These are phyloP conservation scores for Melanotaenia pygmaea DNA, from an alignment of 2,797 vertebrate genomes.

Conservation along the genomic window DNA sequence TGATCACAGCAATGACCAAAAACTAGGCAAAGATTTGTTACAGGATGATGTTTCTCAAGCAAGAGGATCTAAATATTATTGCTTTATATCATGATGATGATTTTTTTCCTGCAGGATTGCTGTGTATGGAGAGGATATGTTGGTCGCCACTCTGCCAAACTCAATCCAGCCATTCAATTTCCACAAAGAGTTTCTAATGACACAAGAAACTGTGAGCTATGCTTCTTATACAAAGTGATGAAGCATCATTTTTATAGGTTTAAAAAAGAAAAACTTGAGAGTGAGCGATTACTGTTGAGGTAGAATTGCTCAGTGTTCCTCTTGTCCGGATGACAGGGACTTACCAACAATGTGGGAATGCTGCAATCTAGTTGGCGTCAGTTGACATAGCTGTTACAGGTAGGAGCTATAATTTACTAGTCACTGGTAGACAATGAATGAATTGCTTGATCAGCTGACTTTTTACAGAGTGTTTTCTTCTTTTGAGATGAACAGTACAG, in stretches of 20 bases:
- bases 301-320: slow-evolving; percentile 47
- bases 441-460: not conserved
- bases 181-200: slow-evolving; percentile 65
- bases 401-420: slow-evolving; percentile 25
- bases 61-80: not conserved
- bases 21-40: slow-evolving; percentile 57
- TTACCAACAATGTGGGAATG: not conserved
- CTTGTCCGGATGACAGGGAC: slow-evolving; percentile 16
- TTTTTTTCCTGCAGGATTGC: slow-evolving; percentile 68
- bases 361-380: not conserved
- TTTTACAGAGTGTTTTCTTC: not conserved
- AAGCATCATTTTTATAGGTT: not conserved
- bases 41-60: not conserved
- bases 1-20: slow-evolving; percentile 68
- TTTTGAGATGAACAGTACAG: not conserved
- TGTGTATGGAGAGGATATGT: slow-evolving; percentile 72
- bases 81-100: not conserved
- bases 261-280: slow-evolving; percentile 21
- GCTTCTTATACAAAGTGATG: not conserved
- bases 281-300: slow-evolving; percentile 73
- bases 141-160: slow-evolving; percentile 65
- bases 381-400: slow-evolving; percentile 35
- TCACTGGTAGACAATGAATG: not conserved
- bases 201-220: slow-evolving; percentile 60
- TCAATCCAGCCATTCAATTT: slow-evolving; percentile 79